Base-by-base conservation (phyloP, 2,888 invertebrate genomes). In the Salticus scenicus region DNA sequence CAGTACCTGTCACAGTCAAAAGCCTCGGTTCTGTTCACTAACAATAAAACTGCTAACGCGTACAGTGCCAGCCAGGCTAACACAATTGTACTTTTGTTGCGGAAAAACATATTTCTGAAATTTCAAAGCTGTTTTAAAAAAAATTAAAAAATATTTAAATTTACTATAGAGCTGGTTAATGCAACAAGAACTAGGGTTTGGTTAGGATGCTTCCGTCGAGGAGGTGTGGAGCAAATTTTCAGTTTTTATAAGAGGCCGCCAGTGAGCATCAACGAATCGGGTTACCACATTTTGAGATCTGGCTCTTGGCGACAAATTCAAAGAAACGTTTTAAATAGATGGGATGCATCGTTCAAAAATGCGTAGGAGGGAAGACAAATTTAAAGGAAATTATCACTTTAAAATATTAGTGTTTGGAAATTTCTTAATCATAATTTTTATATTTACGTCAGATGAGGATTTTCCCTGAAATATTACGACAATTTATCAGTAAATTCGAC, bases 1-100 rank as follows among this genome's bases (percentile, higher is more conserved):
- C 83, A 84, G 67, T 77, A 72, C 8, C 77, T 71, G 31, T 67
- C 83, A 24, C 83, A 84, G 41, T 84, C 77, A 14, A 77, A 37
- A 12, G 67, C 24, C 10, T 84, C 77, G 0, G 69, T 41, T 0
- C n/a, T 31, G 0, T 28, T 30, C 17, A 33, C 20, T 17, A 64
- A 17, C 7, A 80, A 42, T 10, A 77, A 17, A 17, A 57, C 64
- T 10, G 42, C 37, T 8, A 72, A 8, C 2, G 71, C 51, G 30
- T 70, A 37, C 27, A 77, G 20, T 24, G 63, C 63, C 41, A 67
- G 4, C 71, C 71, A 31, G 24, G 51, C 27, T 7, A 63, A 27
- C 37, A 64, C 12, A 27, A 63, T 17, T 10, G 27, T 1, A 30
- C 20, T 72, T 14, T 28, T 72, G n/a, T 27, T 24, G 27, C 37